Evolutionary conservation across 2,888 invertebrate species (phyloP).

Genomic region (Cerceris rybyensis): DNA sequence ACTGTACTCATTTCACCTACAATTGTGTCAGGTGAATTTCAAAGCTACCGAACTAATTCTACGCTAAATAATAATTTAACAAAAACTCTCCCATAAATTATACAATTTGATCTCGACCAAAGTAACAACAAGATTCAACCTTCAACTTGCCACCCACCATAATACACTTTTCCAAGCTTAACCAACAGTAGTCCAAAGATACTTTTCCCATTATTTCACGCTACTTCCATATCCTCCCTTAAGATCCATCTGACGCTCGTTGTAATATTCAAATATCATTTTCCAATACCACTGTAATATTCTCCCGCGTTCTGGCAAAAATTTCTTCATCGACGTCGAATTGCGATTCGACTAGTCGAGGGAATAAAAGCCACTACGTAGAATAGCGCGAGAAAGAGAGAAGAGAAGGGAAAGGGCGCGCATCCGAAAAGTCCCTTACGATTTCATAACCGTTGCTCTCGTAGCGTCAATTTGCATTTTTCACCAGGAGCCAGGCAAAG

Average conservation of each 20-base stretch:
- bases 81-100: too few species aligned
- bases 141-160: too few species aligned
- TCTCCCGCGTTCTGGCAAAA: slow-evolving; percentile 5
- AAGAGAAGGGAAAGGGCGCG: slow-evolving; percentile 9
- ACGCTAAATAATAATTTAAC: too few species aligned
- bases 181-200: too few species aligned
- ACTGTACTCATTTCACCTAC: too few species aligned
- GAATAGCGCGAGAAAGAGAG: neutral
- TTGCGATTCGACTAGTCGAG: neutral
- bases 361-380: neutral
- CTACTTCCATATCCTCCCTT: neutral
- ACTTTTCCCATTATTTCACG: too few species aligned
- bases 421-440: slow-evolving; percentile 31
- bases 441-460: slow-evolving; percentile 57
- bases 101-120: too few species aligned
- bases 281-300: slow-evolving; percentile 13
- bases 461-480: slow-evolving; percentile 69
- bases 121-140: too few species aligned
- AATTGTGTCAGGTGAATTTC: too few species aligned
- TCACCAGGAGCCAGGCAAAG: slow-evolving; percentile 16
- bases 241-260: neutral
- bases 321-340: slow-evolving; percentile 1
- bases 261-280: neutral
- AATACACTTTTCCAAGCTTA: too few species aligned
- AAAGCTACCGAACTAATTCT: too few species aligned